Percentiles rank a stretch among this genome's conserved stretches.
phyloP scores from a whole-genome alignment of 37 sponge, comb jelly and placozoan genomes.

The Cliona cf. orientalis region DNA sequence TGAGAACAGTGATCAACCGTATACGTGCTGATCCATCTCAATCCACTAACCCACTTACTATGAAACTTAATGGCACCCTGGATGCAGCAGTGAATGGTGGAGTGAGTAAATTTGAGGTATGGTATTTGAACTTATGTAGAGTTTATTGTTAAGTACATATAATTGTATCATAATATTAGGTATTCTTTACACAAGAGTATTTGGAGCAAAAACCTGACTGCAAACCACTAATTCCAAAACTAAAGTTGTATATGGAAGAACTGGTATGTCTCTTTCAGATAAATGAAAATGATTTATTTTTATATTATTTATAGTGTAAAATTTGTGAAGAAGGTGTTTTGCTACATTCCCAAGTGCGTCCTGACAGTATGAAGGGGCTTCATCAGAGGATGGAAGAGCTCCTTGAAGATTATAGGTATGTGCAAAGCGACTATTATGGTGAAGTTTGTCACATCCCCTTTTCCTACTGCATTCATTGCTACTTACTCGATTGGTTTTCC shows the following conservation, averaged over 20 bases:
- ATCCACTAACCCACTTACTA: slow-evolving; percentile 79
- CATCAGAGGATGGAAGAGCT: slow-evolving; percentile 78
- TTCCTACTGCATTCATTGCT: not conserved
- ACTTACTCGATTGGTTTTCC: not conserved
- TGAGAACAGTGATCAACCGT: slow-evolving; percentile 56
- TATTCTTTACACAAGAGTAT: slow-evolving; percentile 79
- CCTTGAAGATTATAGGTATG: slow-evolving; percentile 40
- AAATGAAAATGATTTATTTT: not conserved
- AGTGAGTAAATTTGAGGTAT: slow-evolving; percentile 80
- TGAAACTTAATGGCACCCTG: slow-evolving; percentile 85
- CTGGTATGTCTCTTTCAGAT: slow-evolving; percentile 47
- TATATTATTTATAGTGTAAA: slow-evolving; percentile 40
- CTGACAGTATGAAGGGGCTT: slow-evolving; percentile 67
- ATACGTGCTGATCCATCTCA: slow-evolving; percentile 43
- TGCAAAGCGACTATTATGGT: too few relatives aligned
- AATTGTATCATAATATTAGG: slow-evolving; percentile 19
- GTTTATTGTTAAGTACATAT: not conserved
- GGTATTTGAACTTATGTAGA: not conserved
- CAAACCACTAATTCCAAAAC: slow-evolving; percentile 26
- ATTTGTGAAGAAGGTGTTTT: slow-evolving; percentile 62
- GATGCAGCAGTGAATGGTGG: slow-evolving; percentile 92
- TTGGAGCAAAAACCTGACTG: slow-evolving; percentile 36
- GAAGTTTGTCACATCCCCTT: not conserved
- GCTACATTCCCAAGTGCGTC: slow-evolving; percentile 63
- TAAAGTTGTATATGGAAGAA: slow-evolving; percentile 64